Base-by-base conservation (phyloP, 2,888 invertebrate species). In the Pollenia labialis region DNA sequence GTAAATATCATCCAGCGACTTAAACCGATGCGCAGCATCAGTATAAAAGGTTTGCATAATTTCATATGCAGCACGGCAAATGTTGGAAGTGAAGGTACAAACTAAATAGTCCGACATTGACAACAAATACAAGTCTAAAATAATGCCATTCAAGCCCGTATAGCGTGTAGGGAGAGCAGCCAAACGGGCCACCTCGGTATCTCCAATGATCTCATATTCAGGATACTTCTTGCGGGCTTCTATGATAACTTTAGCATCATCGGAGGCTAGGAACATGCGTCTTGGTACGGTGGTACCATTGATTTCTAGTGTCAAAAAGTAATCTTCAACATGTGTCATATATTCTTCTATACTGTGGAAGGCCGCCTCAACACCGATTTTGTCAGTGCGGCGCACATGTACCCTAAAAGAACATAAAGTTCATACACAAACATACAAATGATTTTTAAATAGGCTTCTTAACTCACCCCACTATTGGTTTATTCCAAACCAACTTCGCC, bases 1-100 rank as follows among this genome's bases (percentile, higher is more conserved):
- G 93, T 99, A 99, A 90, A 99, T 97, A 92, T 99, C 99, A 93
- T 99, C 99, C 80, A 99, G 94, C 0, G 99, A 99, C 91, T 96
- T 96, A 94, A 98, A 99, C 80, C 96, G 95, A 88, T 95, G 89
- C 0, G 96, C 94, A 8, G 96, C 96, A 93, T 96, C 96, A 69
- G 95, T 94, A 76, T 95, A 95, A 88, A 95, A 95, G 88, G 95
- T 95, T 93, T 99, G 99, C 98, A 99, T 93, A 2, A 93, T 93
- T 90, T 99, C 99, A 93, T 99, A 99, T 0, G 99, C 99, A 50
- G 99, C 96, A n/a, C 99, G 96, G 89, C 99, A 99, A 18, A 98
- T 98, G 95, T 99, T 99, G 81, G 99, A 99, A 82, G 99, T 99
- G 93, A 99, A 99, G 0, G 99, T 99, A 94, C 99, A 99, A n/a